Evolutionary conservation across 2,888 invertebrate genomes (phyloP).

Genomic region (Caenorhabditis macrosperma): DNA sequence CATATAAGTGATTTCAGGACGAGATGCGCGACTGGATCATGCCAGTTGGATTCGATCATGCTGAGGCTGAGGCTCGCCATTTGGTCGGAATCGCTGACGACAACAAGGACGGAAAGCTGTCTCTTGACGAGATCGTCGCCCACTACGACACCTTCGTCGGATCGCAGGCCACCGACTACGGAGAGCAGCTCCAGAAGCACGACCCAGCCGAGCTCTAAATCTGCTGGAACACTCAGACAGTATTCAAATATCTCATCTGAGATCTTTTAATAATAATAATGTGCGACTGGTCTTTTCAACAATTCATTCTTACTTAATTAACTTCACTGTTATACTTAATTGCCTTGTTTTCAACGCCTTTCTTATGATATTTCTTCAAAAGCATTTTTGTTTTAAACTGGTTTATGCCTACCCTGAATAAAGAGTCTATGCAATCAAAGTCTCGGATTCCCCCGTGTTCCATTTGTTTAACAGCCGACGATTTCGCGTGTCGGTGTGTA

Average conservation of each 20-base stretch:
- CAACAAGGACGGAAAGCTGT: constrained; percentile 92
- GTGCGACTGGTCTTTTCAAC: constrained; percentile 58
- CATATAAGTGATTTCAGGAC: constrained; percentile 82
- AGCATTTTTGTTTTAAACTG: constrained; percentile 41
- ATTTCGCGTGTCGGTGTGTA: constrained; percentile 14
- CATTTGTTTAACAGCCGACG: background rate
- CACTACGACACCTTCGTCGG: constrained; percentile 98
- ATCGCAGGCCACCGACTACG: constrained; percentile 98
- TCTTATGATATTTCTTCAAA: background rate
- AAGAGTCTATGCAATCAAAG: constrained; percentile 1
- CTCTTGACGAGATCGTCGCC: constrained; percentile 90
- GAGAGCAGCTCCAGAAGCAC: constrained; percentile 93
- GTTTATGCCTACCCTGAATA: constrained; percentile 18
- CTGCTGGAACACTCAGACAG: background rate
- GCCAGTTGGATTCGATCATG: constrained; percentile 96
- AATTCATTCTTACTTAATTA: constrained; percentile 38
- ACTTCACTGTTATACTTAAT: constrained; percentile 3
- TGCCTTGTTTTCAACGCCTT: constrained; percentile 21
- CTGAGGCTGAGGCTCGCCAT: constrained; percentile 95
- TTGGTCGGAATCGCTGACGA: constrained; percentile 94
- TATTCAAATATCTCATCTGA: constrained; percentile 35
- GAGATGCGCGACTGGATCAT: constrained; percentile 94
- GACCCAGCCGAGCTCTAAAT: constrained; percentile 83
- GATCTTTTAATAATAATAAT: constrained; percentile 60
- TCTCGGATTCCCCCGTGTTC: background rate